Base-by-base conservation (phyloP, 2,113 vertebrate species). In the Colaptes auratus region DNA sequence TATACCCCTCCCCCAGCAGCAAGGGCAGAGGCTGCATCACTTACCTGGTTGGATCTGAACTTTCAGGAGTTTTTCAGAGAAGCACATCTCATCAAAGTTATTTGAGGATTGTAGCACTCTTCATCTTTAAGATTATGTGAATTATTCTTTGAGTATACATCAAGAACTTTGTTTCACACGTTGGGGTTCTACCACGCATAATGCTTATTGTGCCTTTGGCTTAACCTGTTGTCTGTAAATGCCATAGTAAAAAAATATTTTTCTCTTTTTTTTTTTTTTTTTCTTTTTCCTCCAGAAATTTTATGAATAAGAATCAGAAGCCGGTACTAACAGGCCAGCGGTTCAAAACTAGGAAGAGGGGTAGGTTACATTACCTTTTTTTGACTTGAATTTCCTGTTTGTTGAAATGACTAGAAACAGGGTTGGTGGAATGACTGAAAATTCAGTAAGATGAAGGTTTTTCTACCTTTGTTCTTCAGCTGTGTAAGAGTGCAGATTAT, bases 261-360 rank as follows among this genome's bases (percentile, higher is more conserved):
- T 28, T 90, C 23, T 31, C 48, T 86, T 17, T 94, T 91, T 91
- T 93, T 17, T 94, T 91, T 91, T 93, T 70, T 74, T 87, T 88
- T 96, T 72, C 71, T 52, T 72, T 74, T n/a, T 66, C 50, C 95
- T 95, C 35, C 96, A 98, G 99, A 98, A 98, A 98, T 99, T 99
- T 99, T 99, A 99, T 99, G 99, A 99, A 98, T 99, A 99, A 99
- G 98, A 98, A 98, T 97, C 98, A 99, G 98, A 99, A 99, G 98
- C 99, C 99, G 92, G 98, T 99, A 98, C 98, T 99, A 97, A 99
- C 99, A 98, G 99, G 99, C 98, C 99, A 99, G 97, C 95, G 99
- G 98, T 99, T 99, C 98, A 99, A 99, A 98, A 99, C 99, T 98
- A 98, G 99, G 97, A 99, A 99, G 98, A 99, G 99, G 99, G 99